Evolutionary conservation across 2,888 invertebrate genomes (phyloP).

Genomic region (Mythimna loreyi): DNA sequence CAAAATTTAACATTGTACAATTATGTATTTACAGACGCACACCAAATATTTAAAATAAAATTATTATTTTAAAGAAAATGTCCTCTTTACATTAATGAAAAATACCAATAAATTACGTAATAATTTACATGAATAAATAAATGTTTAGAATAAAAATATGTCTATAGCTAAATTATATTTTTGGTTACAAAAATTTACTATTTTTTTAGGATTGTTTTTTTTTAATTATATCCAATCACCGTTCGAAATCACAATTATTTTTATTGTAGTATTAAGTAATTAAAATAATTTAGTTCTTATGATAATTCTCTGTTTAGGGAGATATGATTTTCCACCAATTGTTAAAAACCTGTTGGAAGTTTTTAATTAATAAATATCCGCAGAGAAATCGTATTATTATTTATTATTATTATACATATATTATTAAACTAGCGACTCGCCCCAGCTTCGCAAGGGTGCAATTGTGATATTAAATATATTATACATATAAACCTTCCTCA

Average conservation of each 20-base stretch:
- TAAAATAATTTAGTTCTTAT: slow-evolving; percentile 34
- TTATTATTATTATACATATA: too few species aligned
- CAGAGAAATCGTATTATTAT: too few species aligned
- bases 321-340: not conserved
- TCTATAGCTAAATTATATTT: slow-evolving; percentile 10
- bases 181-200: slow-evolving; percentile 3
- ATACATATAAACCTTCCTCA: too few species aligned
- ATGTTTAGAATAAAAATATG: slow-evolving; percentile 30
- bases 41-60: not conserved
- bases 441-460: too few species aligned
- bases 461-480: too few species aligned
- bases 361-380: not conserved
- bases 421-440: too few species aligned
- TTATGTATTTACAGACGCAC: not conserved
- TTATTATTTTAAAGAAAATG: not conserved
- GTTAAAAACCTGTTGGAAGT: slow-evolving; percentile 7
- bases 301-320: not conserved
- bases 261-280: slow-evolving; percentile 27
- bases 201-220: slow-evolving; percentile 30
- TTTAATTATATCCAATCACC: not conserved
- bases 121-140: slow-evolving; percentile 11
- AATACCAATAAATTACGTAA: slow-evolving; percentile 17
- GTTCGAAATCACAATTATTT: slow-evolving; percentile 49
- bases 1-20: too few species aligned
- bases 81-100: slow-evolving; percentile 6